These are phyloP conservation scores for Sinotaia quadrata DNA, from an alignment of 2,888 invertebrate genomes.

Conservation along the genomic window DNA sequence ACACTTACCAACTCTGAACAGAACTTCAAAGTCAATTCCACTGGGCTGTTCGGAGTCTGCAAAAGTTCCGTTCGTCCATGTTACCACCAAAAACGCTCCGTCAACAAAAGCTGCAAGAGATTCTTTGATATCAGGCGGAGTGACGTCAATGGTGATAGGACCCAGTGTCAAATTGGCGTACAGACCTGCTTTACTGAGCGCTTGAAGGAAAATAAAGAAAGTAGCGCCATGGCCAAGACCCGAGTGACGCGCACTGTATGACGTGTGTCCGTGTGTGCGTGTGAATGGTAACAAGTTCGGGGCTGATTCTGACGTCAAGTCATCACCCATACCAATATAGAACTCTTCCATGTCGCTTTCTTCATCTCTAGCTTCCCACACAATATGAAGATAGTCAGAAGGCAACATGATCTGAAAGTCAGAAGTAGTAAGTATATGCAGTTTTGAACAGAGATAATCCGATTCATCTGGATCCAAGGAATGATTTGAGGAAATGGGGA, in stretches of 20 bases:
- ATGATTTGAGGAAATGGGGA: not conserved
- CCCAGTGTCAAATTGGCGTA: conserved; percentile 29
- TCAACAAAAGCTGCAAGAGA: conserved; percentile 5
- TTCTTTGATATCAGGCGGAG: conserved; percentile 33
- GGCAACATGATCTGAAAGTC: conserved; percentile 37
- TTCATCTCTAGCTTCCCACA: conserved; percentile 36
- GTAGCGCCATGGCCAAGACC: conserved; percentile 32
- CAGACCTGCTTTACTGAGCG: conserved; percentile 37
- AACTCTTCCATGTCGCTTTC: conserved; percentile 43
- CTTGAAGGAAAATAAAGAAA: conserved; percentile 39
- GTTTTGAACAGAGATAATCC: conserved; percentile 25
- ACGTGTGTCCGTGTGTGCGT: conserved; percentile 13
- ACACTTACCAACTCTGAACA: conserved; percentile 21
- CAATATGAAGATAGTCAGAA: conserved; percentile 37
- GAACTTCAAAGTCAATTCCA: conserved; percentile 4
- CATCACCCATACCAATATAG: conserved; percentile 41
- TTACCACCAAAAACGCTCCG: conserved; percentile 7
- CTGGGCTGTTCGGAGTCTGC: conserved; percentile 35
- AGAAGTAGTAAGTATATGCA: conserved; percentile 24
- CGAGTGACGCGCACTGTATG: conserved; percentile 31
- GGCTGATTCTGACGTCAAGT: conserved; percentile 4
- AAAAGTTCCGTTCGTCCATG: conserved; percentile 29
- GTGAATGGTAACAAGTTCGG: conserved; percentile 37
- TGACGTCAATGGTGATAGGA: conserved; percentile 41
- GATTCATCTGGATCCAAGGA: conserved; percentile 26